Base-by-base conservation (phyloP, 35 echinoderm and acorn worm species). In the Apostichopus parvimensis region DNA sequence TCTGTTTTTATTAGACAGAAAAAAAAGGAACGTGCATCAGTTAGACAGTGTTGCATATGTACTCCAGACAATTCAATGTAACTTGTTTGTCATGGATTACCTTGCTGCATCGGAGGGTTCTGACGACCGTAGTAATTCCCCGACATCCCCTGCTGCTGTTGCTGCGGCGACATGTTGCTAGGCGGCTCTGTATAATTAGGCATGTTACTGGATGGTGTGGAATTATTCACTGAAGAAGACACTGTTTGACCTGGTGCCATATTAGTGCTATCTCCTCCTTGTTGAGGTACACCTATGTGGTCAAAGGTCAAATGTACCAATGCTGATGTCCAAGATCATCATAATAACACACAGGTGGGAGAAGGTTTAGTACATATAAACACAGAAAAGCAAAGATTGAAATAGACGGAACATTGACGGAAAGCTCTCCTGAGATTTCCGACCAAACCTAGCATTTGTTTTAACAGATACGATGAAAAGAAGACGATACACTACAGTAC, bases 181-280 rank as follows among this genome's bases (percentile, higher is more conserved):
- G 78, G 34, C 6, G 78, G 14, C 6, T 80, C 78, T 34, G 78
- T 45, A 80, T 52, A 80, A 25, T 80, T 80, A 80, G 78, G 78
- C 78, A 80, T 80, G 53, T 80, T 80, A 34, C 24, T 80, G 6
- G 78, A 80, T 12, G 78, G 78, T 80, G 78, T 80, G 24, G 78
- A 80, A 53, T 34, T 80, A 34, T 26, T 80, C 13, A 26, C 78
- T 80, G 78, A 80, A 21, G 78, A 80, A 6, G 78, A 80, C 22
- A 80, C 78, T 34, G 78, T 80, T 26, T 80, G 78, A 12, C 78
- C 26, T 34, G 78, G 20, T 80, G 78, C 20, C 78, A 80, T 80
- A 7, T 80, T 80, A 25, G 24, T 6, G 34, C 6, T 80, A 80
- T 80, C 78, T 14, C 78, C 78, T 45, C 34, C 34, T 34, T 80